These are phyloP conservation scores for Knipowitschia caucasica DNA, from an alignment of 2,797 vertebrate species.

Conservation along the genomic window DNA sequence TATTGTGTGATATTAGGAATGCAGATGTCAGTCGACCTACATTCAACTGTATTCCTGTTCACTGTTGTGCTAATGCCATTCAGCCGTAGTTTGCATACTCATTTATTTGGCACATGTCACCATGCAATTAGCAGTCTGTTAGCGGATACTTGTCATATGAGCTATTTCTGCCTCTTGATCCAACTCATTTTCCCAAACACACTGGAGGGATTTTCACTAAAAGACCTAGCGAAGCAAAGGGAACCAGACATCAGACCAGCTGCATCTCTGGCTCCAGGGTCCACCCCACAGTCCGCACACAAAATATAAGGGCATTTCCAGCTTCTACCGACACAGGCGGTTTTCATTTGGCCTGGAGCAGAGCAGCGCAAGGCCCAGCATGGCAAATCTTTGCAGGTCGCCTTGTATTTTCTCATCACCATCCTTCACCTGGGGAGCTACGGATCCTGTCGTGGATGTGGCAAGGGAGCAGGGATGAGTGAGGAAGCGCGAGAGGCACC, in stretches of 20 bases:
- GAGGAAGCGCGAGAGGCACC: constrained; percentile 1
- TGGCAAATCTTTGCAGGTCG: constrained; percentile 52
- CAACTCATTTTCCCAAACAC: constrained; percentile 14
- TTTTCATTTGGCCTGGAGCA: constrained; percentile 48
- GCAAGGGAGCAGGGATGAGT: constrained; percentile 15
- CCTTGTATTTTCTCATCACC: constrained; percentile 62
- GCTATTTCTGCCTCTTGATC: constrained; percentile 27
- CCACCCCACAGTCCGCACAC: constrained; percentile 37
- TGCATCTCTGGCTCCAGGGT: constrained; percentile 43
- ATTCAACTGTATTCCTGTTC: constrained; percentile 13
- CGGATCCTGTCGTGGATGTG: constrained; percentile 42
- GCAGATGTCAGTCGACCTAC: too few relatives aligned
- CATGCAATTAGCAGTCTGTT: constrained; percentile 8
- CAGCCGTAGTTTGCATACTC: constrained; percentile 21
- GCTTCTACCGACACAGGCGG: constrained; percentile 24
- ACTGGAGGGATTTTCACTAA: constrained; percentile 39
- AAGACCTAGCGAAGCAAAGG: constrained; percentile 38
- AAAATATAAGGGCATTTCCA: constrained; percentile 42
- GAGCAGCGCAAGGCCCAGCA: constrained; percentile 32
- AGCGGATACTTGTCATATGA: constrained; percentile 23
- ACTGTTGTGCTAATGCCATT: constrained; percentile 1
- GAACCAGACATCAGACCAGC: constrained; percentile 43
- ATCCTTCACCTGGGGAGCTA: constrained; percentile 65
- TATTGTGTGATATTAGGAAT: too few relatives aligned
- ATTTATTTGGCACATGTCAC: constrained; percentile 12